Percentiles rank a stretch among this genome's conserved stretches.
These are phyloP conservation scores for Prochilodus magdalenae DNA, from an alignment of 2,113 vertebrate genomes.

Conservation along the genomic window DNA sequence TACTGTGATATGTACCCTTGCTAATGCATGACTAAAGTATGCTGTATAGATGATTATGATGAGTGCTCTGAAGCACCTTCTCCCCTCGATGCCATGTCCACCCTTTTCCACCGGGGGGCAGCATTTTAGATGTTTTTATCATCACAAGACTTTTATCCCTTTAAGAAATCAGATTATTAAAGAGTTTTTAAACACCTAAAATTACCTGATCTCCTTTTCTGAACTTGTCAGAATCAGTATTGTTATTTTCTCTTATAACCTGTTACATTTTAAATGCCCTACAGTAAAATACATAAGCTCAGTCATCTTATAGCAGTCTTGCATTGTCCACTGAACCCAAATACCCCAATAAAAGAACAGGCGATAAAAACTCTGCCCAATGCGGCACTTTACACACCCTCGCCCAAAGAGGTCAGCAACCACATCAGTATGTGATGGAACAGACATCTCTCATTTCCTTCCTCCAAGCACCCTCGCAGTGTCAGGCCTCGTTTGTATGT, in stretches of 20 bases:
- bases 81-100: neutral
- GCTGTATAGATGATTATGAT: no score
- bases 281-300: neutral
- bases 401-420: neutral
- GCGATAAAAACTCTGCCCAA: neutral
- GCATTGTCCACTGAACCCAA: neutral
- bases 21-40: no score
- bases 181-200: neutral
- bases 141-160: neutral
- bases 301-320: neutral
- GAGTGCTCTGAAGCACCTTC: no score
- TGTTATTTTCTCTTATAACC: neutral
- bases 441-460: conserved; percentile 30
- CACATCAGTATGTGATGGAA: conserved; percentile 2
- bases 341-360: neutral
- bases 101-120: conserved; percentile 16
- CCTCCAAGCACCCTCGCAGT: neutral
- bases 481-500: no score
- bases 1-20: no score
- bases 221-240: neutral
- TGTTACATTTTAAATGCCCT: neutral
- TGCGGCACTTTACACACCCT: neutral
- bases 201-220: neutral
- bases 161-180: neutral
- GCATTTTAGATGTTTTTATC: neutral